Conservation (phyloP, 2,888 invertebrate species). For the Dynastes tityus region DNA sequence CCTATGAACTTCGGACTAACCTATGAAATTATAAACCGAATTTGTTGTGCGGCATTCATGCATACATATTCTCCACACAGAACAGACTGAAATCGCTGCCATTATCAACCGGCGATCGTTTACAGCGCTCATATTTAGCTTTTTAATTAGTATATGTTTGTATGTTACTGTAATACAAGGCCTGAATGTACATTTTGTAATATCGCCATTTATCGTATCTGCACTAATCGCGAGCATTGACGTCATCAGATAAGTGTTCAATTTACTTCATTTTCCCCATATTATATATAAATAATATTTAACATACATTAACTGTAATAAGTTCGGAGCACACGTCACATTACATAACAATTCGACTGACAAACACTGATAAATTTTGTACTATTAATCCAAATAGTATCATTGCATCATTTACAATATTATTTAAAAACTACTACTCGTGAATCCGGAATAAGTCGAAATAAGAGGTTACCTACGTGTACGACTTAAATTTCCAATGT, state of each 20-base stretch:
- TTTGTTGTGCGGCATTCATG: neutral
- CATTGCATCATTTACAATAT: too few species aligned
- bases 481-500: too few species aligned
- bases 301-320: constrained; percentile 46
- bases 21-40: constrained; percentile 17
- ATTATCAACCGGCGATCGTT: neutral
- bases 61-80: neutral
- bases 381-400: too few species aligned
- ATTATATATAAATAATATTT: constrained; percentile 48
- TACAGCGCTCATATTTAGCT: constrained; percentile 32
- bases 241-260: constrained; percentile 51
- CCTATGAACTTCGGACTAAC: constrained; percentile 15
- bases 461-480: too few species aligned
- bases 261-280: constrained; percentile 50
- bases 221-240: constrained; percentile 50
- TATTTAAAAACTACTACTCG: too few species aligned
- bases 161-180: constrained; percentile 48
- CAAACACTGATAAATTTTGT: neutral
- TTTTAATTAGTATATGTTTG: constrained; percentile 47
- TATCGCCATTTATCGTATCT: constrained; percentile 51
- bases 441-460: too few species aligned
- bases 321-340: neutral
- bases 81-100: constrained; percentile 11
- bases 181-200: constrained; percentile 43
- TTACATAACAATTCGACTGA: constrained; percentile 17